Evolutionary conservation across 2,113 vertebrate species (phyloP).

Genomic region (Protobothrops mucrosquamatus): DNA sequence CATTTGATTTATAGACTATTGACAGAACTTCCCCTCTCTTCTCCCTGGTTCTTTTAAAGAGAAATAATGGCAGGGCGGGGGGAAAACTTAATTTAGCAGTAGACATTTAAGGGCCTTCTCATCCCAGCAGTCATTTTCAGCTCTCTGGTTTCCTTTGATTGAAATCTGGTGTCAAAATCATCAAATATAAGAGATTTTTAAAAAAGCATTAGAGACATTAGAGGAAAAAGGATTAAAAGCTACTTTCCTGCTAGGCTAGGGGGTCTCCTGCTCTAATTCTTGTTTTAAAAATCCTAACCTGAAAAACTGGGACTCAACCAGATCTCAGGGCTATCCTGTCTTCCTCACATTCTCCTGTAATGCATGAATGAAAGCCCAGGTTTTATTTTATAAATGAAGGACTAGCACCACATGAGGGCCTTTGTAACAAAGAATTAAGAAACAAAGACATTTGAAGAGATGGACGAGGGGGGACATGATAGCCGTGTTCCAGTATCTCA

Average conservation of each 20-base stretch:
- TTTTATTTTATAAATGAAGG: not conserved
- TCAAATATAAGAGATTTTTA: not conserved
- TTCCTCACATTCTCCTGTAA: too few relatives aligned
- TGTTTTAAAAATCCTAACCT: not conserved
- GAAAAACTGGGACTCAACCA: not conserved
- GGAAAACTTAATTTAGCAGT: too few relatives aligned
- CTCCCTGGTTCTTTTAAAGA: not conserved
- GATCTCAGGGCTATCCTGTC: too few relatives aligned
- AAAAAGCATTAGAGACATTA: not conserved
- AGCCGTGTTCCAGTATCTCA: too few relatives aligned
- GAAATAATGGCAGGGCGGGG: too few relatives aligned
- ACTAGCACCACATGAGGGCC: not conserved
- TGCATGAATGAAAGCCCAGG: not conserved
- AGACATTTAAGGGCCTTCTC: not conserved
- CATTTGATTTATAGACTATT: not conserved
- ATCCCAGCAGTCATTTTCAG: not conserved
- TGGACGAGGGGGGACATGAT: too few relatives aligned
- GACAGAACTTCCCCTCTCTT: not conserved
- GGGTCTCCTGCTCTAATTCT: not conserved
- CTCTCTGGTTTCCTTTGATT: not conserved
- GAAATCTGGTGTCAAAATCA: not conserved
- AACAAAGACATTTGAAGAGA: not conserved
- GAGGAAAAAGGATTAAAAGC: not conserved
- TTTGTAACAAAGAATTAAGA: not conserved
- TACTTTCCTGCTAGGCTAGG: not conserved